A percentile compares a stretch with the other conserved stretches of the same genome.
Conservation (phyloP, 2,797 vertebrate genomes). For the Paedocypris micromegethes region DNA sequence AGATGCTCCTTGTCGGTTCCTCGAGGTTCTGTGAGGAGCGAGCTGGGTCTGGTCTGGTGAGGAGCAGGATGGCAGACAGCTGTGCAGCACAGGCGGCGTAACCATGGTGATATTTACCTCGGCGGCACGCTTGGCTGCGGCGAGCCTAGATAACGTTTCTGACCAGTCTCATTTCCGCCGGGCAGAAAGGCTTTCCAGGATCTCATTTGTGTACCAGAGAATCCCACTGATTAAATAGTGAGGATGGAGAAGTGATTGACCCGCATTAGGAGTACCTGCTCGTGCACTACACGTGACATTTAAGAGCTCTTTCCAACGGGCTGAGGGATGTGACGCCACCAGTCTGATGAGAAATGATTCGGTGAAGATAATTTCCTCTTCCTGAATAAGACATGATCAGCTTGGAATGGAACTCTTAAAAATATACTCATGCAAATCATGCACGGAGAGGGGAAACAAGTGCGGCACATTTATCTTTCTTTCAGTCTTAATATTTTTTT, state of each 20-base stretch:
- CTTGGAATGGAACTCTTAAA: too few species aligned
- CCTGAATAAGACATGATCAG: too few species aligned
- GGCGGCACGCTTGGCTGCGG: constrained; percentile 27
- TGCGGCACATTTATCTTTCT: too few species aligned
- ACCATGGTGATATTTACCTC: constrained; percentile 48
- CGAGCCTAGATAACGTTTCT: constrained; percentile 35
- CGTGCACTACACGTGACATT: constrained; percentile 32
- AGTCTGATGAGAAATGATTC: constrained; percentile 11
- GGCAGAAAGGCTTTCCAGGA: background rate
- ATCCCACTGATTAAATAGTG: constrained; percentile 23
- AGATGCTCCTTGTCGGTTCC: constrained; percentile 9
- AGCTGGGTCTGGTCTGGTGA: background rate
- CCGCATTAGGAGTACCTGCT: constrained; percentile 20
- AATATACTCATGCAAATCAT: too few species aligned
- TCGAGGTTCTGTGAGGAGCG: background rate
- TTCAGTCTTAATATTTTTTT: too few species aligned
- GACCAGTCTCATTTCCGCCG: constrained; percentile 6
- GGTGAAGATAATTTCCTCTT: background rate
- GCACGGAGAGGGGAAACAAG: too few species aligned
- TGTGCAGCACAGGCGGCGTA: constrained; percentile 23
- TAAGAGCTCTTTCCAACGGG: constrained; percentile 20
- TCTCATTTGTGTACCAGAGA: constrained; percentile 20
- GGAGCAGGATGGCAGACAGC: constrained; percentile 17
- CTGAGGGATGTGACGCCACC: constrained; percentile 30
- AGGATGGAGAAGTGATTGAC: constrained; percentile 22